Base-by-base conservation (phyloP, 2,797 vertebrate genomes). In the Cirrhinus mrigala region DNA sequence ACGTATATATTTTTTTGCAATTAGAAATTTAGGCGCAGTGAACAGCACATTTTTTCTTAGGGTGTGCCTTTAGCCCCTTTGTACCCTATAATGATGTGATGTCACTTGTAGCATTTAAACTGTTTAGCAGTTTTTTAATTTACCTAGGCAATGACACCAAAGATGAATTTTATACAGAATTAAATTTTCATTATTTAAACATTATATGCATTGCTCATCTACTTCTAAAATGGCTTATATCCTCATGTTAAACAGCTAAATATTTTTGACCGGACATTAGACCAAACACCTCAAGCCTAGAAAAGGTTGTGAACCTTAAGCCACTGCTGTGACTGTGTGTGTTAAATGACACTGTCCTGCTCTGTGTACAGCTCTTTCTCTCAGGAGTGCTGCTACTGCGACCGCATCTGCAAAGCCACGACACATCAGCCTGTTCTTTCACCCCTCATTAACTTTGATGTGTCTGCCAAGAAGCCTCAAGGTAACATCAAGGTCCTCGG, bases 361-460 rank as follows among this genome's bases (percentile, higher is more conserved):
- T 81, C 80, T 80, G 78, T 54, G 24, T 37, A 84, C 69, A 83
- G 75, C 62, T 79, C 64, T 83, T 66, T 73, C 81, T 81, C n/a
- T 83, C 33, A 64, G 50, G 44, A 82, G 60, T 24, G 69, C 64
- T 74, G 82, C 71, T 82, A 40, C 73, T 82, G 79, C 46, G 22
- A 84, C 83, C 48, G 56, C 46, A 52, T 74, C 71, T 37, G 81
- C 69, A 81, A 77, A 79, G 81, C 58, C 85, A 82, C 83, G 62
- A 85, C 82, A 89, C 85, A 85, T 89, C 87, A 85, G 88, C 37
- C 62, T 82, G 86, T 88, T 83, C 87, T 83, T 91, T 86, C 87
- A 88, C 89, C 74, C 86, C 87, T 90, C 88, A 90, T 91, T 91
- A 90, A 87, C 87, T 90, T 81, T 87, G 85, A 88, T 87, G 64